These are phyloP conservation scores for Sebastes diaconus DNA, from an alignment of 2,797 vertebrate species.

Conservation along the genomic window DNA sequence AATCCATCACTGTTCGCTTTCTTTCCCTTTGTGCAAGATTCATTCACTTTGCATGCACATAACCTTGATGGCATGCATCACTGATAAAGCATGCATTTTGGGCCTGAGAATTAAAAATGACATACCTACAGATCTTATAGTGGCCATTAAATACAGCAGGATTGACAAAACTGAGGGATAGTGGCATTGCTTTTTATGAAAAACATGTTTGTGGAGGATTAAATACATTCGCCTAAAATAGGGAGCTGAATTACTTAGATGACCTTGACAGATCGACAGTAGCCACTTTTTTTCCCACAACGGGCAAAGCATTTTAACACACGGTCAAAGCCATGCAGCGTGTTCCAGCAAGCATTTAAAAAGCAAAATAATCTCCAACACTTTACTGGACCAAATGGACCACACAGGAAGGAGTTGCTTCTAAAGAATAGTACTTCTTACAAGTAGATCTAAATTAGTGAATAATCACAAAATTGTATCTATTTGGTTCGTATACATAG, in stretches of 20 bases:
- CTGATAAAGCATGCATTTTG: constrained; percentile 12
- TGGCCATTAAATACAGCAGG: constrained; percentile 16
- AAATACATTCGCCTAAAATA: constrained; percentile 23
- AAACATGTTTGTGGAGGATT: constrained; percentile 25
- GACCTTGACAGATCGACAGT: constrained; percentile 31
- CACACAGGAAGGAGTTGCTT: neutral
- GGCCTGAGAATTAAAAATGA: neutral
- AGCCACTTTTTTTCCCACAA: constrained; percentile 11
- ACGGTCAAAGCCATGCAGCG: constrained; percentile 20
- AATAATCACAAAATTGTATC: too few species aligned
- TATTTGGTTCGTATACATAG: too few species aligned
- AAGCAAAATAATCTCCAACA: neutral
- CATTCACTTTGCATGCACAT: constrained; percentile 42
- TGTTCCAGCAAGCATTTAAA: neutral
- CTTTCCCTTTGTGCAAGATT: constrained; percentile 27
- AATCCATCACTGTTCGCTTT: constrained; percentile 52
- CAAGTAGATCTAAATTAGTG: neutral
- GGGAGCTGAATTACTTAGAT: neutral
- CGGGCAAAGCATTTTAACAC: constrained; percentile 1
- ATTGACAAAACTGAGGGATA: constrained; percentile 22
- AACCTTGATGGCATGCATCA: constrained; percentile 32
- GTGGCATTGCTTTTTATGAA: constrained; percentile 9
- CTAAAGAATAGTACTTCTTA: neutral
- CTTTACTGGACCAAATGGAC: neutral
- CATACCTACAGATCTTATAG: neutral